Conservation (phyloP, 2,113 vertebrate species). For the Prochilodus magdalenae region DNA sequence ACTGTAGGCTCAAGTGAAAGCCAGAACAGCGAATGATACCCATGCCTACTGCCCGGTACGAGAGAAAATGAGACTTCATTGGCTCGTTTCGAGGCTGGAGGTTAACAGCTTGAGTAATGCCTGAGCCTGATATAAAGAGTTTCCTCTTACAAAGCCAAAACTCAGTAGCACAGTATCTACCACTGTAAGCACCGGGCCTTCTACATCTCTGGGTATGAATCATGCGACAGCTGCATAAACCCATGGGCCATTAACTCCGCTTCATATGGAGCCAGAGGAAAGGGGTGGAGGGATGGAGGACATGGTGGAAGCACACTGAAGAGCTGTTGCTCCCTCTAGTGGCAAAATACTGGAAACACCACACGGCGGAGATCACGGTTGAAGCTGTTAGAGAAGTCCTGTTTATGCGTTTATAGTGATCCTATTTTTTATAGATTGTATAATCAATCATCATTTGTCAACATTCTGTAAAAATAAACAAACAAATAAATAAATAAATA, state of each 20-base stretch:
- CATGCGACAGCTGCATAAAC: constrained; percentile 31
- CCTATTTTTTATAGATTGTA: background rate
- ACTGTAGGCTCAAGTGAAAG: no score
- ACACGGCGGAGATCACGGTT: no score
- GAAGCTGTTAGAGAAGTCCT: no score
- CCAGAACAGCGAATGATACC: no score
- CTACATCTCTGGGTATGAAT: constrained; percentile 9
- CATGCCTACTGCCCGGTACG: no score
- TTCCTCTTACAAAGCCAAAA: background rate
- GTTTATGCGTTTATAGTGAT: background rate
- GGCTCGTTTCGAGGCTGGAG: background rate
- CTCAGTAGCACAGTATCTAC: background rate
- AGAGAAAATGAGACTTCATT: background rate
- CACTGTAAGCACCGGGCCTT: background rate
- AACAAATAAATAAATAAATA: no score
- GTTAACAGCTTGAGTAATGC: no score
- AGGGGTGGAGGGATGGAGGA: background rate
- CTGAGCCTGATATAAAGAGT: no score
- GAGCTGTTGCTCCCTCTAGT: constrained; percentile 29
- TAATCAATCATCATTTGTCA: background rate
- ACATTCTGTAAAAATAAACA: no score
- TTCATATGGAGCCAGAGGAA: background rate
- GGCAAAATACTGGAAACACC: background rate
- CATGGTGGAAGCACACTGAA: background rate
- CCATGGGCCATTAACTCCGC: constrained; percentile 26